Base-by-base conservation (phyloP, 2,888 invertebrate species). In the Nineta flava region DNA sequence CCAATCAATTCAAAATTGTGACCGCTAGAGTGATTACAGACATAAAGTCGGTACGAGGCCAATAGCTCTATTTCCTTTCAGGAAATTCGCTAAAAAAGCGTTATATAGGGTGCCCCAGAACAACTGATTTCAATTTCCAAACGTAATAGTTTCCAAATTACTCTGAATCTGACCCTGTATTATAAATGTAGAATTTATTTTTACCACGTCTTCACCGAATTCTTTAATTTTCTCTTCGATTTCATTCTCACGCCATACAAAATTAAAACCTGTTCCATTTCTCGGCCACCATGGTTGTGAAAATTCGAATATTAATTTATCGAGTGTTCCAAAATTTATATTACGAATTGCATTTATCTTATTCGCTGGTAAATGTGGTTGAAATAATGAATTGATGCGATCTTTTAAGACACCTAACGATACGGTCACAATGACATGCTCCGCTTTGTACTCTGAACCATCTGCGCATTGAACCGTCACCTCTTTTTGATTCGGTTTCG, bases 351-450 rank as follows among this genome's bases (percentile, higher is more conserved):
- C 71, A 12, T 63, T 64, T 0, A 68, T 54, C 65, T 83, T 83
- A 3, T 61, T 58, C 10, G 60, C 51, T 0, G 79, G 74, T 35
- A 83, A 61, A 2, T 64, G 55, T 1, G 82, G 81, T 3, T 62
- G 57, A 58, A 83, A 83, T n/a, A n/a, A n/a, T n/a, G n/a, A n/a
- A n/a, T n/a, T n/a, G n/a, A n/a, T n/a, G n/a, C n/a, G n/a, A n/a
- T 72, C 71, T 59, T 84, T 84, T 15, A 86, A 63, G 1, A 81
- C 81, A 0, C 84, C 86, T 1, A 86, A 60, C 0, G 85, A 79
- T 1, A 76, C 68, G 0, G 86, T 85, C 1, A 82, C 66, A 21
- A 87, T 75, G 1, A 81, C 77, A 57, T 77, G 77, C 55, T 77
- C 75, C 1, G 80, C 79, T 17, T 57, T 60, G 54, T 72, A 78